phyloP scores from a whole-genome alignment of 1,140 invertebrate species.

The Drosophila tsacasi region DNA sequence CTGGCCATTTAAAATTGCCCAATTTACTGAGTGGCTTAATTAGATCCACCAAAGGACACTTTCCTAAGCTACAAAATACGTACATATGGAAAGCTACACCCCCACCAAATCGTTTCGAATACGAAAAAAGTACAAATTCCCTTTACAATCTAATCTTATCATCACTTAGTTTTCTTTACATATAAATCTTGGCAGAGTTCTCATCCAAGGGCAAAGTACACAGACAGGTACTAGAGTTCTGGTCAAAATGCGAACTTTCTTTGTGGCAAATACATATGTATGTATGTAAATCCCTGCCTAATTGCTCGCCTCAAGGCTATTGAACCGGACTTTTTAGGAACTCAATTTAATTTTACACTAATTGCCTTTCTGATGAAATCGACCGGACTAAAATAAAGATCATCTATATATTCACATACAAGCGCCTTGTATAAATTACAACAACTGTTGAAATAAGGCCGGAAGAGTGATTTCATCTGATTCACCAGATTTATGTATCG shows the following conservation, averaged over 20 bases:
- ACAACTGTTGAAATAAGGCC: conserved; percentile 8
- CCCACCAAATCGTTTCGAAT: conserved; percentile 10
- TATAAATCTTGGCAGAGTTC: conserved; percentile 42
- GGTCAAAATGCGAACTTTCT: conserved; percentile 19
- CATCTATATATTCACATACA: conserved; percentile 9
- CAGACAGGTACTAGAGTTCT: background rate
- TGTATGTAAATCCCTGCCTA: background rate
- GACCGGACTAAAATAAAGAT: conserved; percentile 11
- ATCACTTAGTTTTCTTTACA: conserved; percentile 19
- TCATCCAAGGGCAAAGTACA: conserved; percentile 22
- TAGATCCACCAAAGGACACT: conserved; percentile 2
- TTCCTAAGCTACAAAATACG: no score
- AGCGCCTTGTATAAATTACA: conserved; percentile 8
- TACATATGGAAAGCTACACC: background rate
- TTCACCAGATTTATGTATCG: background rate
- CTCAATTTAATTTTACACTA: conserved; percentile 22
- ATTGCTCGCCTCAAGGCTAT: conserved; percentile 1
- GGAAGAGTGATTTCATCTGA: conserved; percentile 4
- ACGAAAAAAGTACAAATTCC: conserved; percentile 39
- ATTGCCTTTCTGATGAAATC: conserved; percentile 12
- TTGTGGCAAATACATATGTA: background rate
- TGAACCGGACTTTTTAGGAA: conserved; percentile 17
- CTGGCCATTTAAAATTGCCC: conserved; percentile 17
- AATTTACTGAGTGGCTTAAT: background rate
- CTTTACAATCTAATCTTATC: conserved; percentile 64